phyloP scores from a whole-genome alignment of 2,888 invertebrate species.

The Tipula confusa region DNA sequence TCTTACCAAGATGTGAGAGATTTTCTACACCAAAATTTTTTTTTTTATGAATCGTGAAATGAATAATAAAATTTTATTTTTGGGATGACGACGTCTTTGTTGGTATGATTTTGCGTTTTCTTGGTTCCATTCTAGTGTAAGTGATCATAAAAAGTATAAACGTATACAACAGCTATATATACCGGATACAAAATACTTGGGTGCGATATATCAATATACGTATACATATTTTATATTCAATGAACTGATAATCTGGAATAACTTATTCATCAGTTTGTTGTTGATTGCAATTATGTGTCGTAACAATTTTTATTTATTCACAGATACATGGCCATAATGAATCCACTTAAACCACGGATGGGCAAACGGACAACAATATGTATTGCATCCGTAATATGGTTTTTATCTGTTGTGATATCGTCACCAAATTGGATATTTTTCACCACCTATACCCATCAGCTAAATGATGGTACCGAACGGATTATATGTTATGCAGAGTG shows the following conservation, averaged over 20 bases:
- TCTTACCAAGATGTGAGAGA: background rate
- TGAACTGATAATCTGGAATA: slow-evolving; percentile 25
- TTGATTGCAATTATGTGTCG: background rate
- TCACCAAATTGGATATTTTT: slow-evolving; percentile 82
- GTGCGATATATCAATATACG: background rate
- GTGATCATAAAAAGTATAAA: background rate
- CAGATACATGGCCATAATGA: slow-evolving; percentile 95
- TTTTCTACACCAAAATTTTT: background rate
- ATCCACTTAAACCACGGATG: slow-evolving; percentile 83
- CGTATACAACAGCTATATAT: background rate
- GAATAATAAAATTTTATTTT: slow-evolving; percentile 1
- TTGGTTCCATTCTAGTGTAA: background rate
- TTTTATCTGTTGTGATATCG: slow-evolving; percentile 69
- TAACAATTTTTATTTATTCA: slow-evolving; percentile 33
- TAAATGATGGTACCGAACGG: slow-evolving; percentile 56
- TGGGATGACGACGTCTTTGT: background rate
- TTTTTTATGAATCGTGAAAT: background rate
- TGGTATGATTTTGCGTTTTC: background rate
- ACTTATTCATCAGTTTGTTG: slow-evolving; percentile 21
- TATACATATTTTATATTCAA: background rate
- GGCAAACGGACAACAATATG: slow-evolving; percentile 77
- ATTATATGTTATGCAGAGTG: slow-evolving; percentile 80
- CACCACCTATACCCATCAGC: slow-evolving; percentile 61
- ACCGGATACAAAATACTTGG: background rate
- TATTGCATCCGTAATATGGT: slow-evolving; percentile 82